Evolutionary conservation across 2,797 vertebrate species (phyloP).

Genomic region (Oryzias sinensis): DNA sequence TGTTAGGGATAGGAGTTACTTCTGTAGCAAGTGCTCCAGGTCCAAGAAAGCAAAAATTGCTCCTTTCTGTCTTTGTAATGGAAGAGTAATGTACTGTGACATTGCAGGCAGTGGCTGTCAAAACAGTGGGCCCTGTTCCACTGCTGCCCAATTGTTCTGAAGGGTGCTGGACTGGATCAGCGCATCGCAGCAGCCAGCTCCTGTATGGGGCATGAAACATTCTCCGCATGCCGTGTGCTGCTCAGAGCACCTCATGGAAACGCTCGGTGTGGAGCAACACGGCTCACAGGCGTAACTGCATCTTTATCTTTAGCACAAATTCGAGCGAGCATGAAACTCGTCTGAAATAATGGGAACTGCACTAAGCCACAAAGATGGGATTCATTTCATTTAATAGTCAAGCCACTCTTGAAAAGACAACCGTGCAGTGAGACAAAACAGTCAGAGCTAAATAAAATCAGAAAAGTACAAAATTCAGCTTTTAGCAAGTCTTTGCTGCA

Average conservation of each 20-base stretch:
- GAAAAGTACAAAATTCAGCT: no score
- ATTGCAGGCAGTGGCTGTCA: slow-evolving; percentile 70
- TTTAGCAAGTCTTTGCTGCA: slow-evolving; percentile 16
- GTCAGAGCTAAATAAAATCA: no score
- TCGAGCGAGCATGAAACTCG: slow-evolving; percentile 8
- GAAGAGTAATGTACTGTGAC: slow-evolving; percentile 70
- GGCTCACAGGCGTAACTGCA: slow-evolving; percentile 11
- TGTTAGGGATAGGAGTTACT: slow-evolving; percentile 23
- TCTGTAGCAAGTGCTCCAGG: slow-evolving; percentile 35
- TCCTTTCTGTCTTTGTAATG: slow-evolving; percentile 62
- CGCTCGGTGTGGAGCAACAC: slow-evolving; percentile 13
- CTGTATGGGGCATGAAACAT: slow-evolving; percentile 20
- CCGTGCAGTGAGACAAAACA: no score
- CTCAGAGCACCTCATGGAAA: slow-evolving; percentile 17
- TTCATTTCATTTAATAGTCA: no score
- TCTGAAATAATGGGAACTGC: no score
- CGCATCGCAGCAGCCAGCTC: slow-evolving; percentile 50
- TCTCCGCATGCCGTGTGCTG: slow-evolving; percentile 15
- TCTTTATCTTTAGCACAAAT: slow-evolving; percentile 4
- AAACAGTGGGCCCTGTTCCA: slow-evolving; percentile 64
- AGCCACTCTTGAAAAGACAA: no score
- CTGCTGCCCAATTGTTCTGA: slow-evolving; percentile 65
- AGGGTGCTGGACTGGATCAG: slow-evolving; percentile 70
- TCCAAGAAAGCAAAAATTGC: slow-evolving; percentile 45
- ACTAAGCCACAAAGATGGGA: no score